These are phyloP conservation scores for Zoanthus solanderi DNA, from an alignment of 92 coral and sea anemone genomes.

Conservation along the genomic window DNA sequence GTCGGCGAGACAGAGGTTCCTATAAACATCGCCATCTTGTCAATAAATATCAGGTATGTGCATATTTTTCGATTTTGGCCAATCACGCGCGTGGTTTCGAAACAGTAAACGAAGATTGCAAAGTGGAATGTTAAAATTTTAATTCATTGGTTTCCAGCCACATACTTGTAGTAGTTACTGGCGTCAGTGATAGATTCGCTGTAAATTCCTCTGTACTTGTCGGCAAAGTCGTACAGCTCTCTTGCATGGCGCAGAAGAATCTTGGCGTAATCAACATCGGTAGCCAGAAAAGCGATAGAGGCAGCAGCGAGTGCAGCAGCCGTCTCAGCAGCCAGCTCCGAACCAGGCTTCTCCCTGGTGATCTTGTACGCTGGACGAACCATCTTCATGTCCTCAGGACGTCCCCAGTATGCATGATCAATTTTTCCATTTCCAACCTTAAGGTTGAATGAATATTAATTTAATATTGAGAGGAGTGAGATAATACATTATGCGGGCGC, in stretches of 20 bases:
- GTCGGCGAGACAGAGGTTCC: no score
- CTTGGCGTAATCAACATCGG: background rate
- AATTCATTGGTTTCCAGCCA: background rate
- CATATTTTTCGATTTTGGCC: no score
- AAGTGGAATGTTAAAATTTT: no score
- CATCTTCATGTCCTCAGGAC: constrained; percentile 84
- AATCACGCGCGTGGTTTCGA: no score
- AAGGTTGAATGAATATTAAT: background rate
- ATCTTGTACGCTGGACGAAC: constrained; percentile 78
- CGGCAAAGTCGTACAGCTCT: constrained; percentile 68
- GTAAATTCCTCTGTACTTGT: constrained; percentile 63
- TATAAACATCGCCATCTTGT: no score
- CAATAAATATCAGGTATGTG: no score
- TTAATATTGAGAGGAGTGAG: background rate
- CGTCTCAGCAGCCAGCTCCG: constrained; percentile 79
- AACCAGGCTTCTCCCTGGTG: constrained; percentile 66
- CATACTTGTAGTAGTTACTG: constrained; percentile 43
- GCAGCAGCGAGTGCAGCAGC: constrained; percentile 73
- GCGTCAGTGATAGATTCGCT: constrained; percentile 70
- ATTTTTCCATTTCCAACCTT: constrained; percentile 77
- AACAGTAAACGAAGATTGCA: no score
- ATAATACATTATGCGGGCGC: no score
- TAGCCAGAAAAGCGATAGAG: constrained; percentile 55
- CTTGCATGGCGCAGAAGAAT: constrained; percentile 11
- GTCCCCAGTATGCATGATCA: constrained; percentile 83